Evolutionary conservation across 2,113 vertebrate genomes (phyloP).

Genomic region (Zosterops pallidus): DNA sequence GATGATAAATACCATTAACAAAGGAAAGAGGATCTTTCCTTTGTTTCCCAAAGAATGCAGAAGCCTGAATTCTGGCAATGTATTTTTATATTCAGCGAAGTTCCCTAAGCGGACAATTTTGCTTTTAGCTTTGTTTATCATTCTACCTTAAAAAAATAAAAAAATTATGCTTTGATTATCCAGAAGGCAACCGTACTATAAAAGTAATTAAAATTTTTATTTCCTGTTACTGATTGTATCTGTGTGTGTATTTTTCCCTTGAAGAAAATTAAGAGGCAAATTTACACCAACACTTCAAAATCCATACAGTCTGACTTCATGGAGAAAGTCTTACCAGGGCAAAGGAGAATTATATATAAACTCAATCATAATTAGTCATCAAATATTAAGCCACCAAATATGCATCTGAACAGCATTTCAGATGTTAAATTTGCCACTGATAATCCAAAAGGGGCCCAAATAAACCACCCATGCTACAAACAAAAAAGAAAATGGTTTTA

Average conservation of each 20-base stretch:
- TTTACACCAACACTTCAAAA: not conserved
- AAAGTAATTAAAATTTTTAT: not conserved
- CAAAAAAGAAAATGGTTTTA: not conserved
- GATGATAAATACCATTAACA: conserved; percentile 67
- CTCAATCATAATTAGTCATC: not conserved
- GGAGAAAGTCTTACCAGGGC: not conserved
- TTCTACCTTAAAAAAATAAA: not conserved
- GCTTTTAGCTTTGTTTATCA: not conserved
- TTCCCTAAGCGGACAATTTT: not conserved
- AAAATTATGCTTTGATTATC: not conserved
- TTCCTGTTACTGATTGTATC: not conserved
- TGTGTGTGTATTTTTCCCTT: not conserved
- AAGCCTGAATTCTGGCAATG: conserved; percentile 18
- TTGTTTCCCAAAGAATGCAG: conserved; percentile 62
- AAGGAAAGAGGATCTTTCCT: conserved; percentile 65
- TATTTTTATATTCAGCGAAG: not conserved
- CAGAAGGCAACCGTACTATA: not conserved
- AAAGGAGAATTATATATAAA: not conserved
- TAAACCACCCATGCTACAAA: not conserved
- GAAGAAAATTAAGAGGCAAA: not conserved
- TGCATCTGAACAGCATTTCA: not conserved
- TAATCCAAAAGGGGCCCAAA: not conserved
- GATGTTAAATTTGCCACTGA: not conserved
- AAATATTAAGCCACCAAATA: not conserved
- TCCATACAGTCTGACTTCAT: not conserved